Conservation (phyloP, 37 sponge, comb jelly and placozoan genomes). For the Beroe forskalii region DNA sequence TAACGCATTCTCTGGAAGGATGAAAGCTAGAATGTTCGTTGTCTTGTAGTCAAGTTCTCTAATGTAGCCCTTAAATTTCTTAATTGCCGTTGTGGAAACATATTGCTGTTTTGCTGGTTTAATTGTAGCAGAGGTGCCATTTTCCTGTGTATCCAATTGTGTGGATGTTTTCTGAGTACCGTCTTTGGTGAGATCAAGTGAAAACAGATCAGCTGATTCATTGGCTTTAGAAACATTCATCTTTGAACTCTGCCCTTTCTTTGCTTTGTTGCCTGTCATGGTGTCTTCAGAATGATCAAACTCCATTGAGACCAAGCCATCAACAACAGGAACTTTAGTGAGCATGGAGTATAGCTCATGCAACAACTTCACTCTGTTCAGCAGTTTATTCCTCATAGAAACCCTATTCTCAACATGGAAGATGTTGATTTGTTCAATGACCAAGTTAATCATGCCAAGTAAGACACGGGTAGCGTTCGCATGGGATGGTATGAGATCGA, state of each 20-base stretch:
- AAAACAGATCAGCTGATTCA: background rate
- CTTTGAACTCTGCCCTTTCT: slow-evolving; percentile 28
- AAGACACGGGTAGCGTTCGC: background rate
- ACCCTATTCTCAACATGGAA: slow-evolving; percentile 5
- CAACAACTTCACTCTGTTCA: slow-evolving; percentile 24
- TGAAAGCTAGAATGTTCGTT: background rate
- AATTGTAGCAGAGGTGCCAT: background rate
- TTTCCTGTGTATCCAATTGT: background rate
- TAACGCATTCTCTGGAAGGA: background rate
- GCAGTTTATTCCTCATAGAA: slow-evolving; percentile 35
- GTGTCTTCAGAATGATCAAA: background rate
- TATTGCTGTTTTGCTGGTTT: background rate
- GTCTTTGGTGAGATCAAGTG: background rate
- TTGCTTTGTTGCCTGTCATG: background rate
- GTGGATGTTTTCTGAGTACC: background rate
- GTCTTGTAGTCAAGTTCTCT: slow-evolving; percentile 33
- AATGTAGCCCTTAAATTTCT: slow-evolving; percentile 1
- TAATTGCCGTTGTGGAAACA: background rate
- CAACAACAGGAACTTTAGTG: background rate
- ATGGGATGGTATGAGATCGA: background rate
- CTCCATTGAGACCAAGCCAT: background rate
- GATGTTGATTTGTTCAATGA: background rate
- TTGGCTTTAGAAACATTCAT: background rate
- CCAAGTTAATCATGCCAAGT: slow-evolving; percentile 13
- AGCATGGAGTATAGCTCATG: background rate